Evolutionary conservation across 2,113 vertebrate species (phyloP).

Genomic region (Menura novaehollandiae): DNA sequence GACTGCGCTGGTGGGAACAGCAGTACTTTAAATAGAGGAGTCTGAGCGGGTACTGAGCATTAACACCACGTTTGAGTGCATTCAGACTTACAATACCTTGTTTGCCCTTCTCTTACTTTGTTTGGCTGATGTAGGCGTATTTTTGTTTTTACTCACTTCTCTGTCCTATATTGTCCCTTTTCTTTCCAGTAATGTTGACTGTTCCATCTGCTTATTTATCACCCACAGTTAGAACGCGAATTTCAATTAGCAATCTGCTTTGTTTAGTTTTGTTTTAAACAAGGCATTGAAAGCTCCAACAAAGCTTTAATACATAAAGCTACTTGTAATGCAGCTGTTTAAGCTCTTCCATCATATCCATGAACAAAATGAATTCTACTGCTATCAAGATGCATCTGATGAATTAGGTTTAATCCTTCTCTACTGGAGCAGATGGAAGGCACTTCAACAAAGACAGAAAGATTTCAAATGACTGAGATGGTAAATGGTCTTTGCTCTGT

Average conservation of each 20-base stretch:
- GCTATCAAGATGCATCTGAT: constrained; percentile 47
- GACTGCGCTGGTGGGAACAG: accelerated
- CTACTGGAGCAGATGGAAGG: constrained; percentile 2
- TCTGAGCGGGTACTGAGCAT: background rate
- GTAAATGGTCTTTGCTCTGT: background rate
- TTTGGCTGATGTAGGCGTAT: constrained; percentile 6
- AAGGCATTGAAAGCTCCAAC: constrained; percentile 21
- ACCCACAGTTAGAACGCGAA: background rate
- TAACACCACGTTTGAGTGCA: background rate
- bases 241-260: constrained; percentile 61
- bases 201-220: constrained; percentile 58
- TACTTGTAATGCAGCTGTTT: constrained; percentile 51
- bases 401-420: constrained; percentile 56
- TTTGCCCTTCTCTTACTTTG: background rate
- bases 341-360: constrained; percentile 33
- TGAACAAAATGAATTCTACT: constrained; percentile 17
- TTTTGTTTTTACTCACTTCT: constrained; percentile 27
- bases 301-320: constrained; percentile 39
- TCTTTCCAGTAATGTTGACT: constrained; percentile 21
- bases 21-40: background rate
- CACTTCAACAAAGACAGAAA: background rate
- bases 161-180: background rate
- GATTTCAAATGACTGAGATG: background rate
- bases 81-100: background rate
- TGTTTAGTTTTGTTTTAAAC: constrained; percentile 39